Conservation (phyloP, 2,113 vertebrate species). For the Clupea harengus region DNA sequence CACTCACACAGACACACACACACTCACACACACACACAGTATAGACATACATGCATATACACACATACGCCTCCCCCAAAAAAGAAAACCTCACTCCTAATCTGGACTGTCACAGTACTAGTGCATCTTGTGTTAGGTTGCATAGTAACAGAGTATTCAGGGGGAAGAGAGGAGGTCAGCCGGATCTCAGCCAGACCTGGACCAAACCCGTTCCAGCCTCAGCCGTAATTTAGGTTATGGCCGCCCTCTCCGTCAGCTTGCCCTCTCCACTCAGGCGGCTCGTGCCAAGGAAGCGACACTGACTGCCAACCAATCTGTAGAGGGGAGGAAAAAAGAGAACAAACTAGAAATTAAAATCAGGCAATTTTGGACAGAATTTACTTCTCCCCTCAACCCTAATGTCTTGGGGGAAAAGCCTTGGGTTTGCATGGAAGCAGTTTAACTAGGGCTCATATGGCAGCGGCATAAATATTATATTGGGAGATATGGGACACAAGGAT, state of each 20-base stretch:
- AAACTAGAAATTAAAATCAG: conserved; percentile 51
- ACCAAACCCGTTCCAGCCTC: conserved; percentile 5
- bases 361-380: conserved; percentile 40
- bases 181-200: background rate
- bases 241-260: conserved; percentile 39
- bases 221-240: conserved; percentile 11
- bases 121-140: no score
- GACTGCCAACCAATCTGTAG: conserved; percentile 39
- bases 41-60: no score
- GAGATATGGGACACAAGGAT: conserved; percentile 30
- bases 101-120: no score
- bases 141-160: background rate
- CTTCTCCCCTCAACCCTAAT: conserved; percentile 28
- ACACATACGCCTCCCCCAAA: no score
- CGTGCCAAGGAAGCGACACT: conserved; percentile 24
- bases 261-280: conserved; percentile 29
- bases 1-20: no score
- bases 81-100: no score
- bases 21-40: no score
- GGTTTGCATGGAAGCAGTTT: conserved; percentile 49
- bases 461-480: conserved; percentile 57
- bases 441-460: conserved; percentile 54
- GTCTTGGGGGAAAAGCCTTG: conserved; percentile 50
- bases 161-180: background rate
- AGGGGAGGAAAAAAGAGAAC: conserved; percentile 37